Evolutionary conservation across 2,113 vertebrate species (phyloP), one percentile per base, ranked within the genome.

Genomic region (Corythaixoides concolor): DNA sequence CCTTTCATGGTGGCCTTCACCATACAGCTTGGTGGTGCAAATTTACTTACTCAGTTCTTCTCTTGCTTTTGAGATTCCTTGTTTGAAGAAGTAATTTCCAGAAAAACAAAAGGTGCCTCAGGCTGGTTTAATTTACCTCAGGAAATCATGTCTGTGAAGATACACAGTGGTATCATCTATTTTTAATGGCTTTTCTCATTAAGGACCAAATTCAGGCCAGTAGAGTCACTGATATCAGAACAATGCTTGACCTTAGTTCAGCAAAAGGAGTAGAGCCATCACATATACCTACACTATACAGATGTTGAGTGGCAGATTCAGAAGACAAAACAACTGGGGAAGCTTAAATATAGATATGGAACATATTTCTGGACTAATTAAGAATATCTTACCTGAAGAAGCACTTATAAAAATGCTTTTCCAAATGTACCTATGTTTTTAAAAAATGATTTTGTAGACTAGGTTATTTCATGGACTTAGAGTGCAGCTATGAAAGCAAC

Each of bases 91-190:
- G 4, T 4, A 15, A 56, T 56, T 79, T 90, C 45, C 11, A 83
- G 33, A 12, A 63, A 62, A 27, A 35, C 5, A 7, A 37, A 84
- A 93, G 18, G 11, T 52, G 35, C 24, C 32, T 72, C 39, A 6
- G 15, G 16, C 1, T 41, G 53, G 1, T 79, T 88, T 52, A 24
- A 53, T 66, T 53, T 64, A 35, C 21, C 21, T 27, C 23, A 2
- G 49, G 19, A 58, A 76, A 55, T 70, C 15, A 43, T 32, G 9
- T 11, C 17, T 62, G 6, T 92, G 86, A 69, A 60, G 55, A 39
- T 14, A 17, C 28, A 20, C 3, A 11, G 13, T 3, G 12, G 1
- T 28, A 27, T 15, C 39, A 45, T 21, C 2, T 24, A 4, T 20
- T 83, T 81, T 45, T 12, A 63, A 35, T 70, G 13, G 3, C 15